Percentiles rank a stretch among this genome's conserved stretches.
These are phyloP conservation scores for Illadopsis cleaveri DNA, from an alignment of 2,113 vertebrate genomes.

Conservation along the genomic window DNA sequence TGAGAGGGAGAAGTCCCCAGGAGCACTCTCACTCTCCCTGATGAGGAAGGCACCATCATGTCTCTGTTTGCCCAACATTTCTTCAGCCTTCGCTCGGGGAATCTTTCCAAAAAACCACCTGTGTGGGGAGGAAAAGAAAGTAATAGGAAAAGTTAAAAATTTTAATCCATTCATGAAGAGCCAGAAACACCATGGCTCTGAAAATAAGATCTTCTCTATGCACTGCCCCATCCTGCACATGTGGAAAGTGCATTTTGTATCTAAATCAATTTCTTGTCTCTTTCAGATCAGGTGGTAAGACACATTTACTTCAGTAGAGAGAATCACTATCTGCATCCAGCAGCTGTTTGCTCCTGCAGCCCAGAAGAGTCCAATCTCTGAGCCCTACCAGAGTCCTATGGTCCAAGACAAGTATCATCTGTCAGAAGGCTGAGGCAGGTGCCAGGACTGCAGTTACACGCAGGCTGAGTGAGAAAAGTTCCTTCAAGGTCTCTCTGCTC, in stretches of 20 bases:
- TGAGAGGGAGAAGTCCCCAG: slow-evolving; percentile 97
- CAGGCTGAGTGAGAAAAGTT: neutral
- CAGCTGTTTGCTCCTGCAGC: neutral
- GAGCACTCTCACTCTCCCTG: slow-evolving; percentile 97
- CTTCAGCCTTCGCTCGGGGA: slow-evolving; percentile 95
- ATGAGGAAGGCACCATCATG: slow-evolving; percentile 98
- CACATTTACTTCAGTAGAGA: neutral
- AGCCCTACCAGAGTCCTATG: neutral
- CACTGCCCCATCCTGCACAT: neutral
- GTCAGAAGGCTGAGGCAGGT: neutral
- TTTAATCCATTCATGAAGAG: neutral
- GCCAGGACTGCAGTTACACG: neutral
- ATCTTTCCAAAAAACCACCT: slow-evolving; percentile 99
- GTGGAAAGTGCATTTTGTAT: neutral
- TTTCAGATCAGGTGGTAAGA: neutral
- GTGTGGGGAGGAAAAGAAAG: slow-evolving; percentile 31
- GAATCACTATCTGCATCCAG: neutral
- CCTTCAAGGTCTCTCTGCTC: neutral
- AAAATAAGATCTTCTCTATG: neutral
- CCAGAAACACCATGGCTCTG: neutral
- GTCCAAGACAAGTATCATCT: neutral
- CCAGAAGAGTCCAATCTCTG: neutral
- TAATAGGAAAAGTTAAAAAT: neutral
- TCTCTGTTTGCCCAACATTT: slow-evolving; percentile 98
- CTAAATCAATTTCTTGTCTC: neutral